These are phyloP conservation scores for Cepaea nemoralis DNA, from an alignment of 1,140 invertebrate species.

Conservation along the genomic window DNA sequence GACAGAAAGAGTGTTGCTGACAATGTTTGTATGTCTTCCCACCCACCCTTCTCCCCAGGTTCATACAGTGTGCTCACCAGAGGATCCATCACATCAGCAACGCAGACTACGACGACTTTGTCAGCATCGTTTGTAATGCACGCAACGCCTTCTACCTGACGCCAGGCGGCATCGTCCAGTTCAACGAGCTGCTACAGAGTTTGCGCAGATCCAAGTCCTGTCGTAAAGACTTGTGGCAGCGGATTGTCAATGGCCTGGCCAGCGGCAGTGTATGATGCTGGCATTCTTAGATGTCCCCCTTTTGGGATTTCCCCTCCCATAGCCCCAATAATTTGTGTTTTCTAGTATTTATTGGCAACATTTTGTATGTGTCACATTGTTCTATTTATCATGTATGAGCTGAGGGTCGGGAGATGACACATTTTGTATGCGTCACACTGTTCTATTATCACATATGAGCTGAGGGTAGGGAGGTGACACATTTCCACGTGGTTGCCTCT, in stretches of 20 bases:
- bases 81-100: slow-evolving; percentile 92
- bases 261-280: slow-evolving; percentile 58
- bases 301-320: no score
- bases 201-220: slow-evolving; percentile 96
- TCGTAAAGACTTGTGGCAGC: slow-evolving; percentile 95
- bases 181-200: slow-evolving; percentile 94
- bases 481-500: no score
- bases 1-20: no score
- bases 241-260: slow-evolving; percentile 77
- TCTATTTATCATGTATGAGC: no score
- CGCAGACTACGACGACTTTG: slow-evolving; percentile 95
- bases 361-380: no score
- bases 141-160: slow-evolving; percentile 88
- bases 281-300: background rate
- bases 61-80: slow-evolving; percentile 94
- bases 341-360: slow-evolving; percentile 10
- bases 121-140: slow-evolving; percentile 89
- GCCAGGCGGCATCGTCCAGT: slow-evolving; percentile 91
- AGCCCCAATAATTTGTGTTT: background rate
- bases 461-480: no score
- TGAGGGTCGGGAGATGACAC: no score
- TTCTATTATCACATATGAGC: no score
- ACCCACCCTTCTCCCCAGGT: no score
- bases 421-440: no score
- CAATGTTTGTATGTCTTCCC: no score